A percentile compares a stretch with the other conserved stretches of the same genome.
These are phyloP conservation scores for Heliocidaris tuberculata DNA, from an alignment of 35 echinoderm and acorn worm species.

Conservation along the genomic window DNA sequence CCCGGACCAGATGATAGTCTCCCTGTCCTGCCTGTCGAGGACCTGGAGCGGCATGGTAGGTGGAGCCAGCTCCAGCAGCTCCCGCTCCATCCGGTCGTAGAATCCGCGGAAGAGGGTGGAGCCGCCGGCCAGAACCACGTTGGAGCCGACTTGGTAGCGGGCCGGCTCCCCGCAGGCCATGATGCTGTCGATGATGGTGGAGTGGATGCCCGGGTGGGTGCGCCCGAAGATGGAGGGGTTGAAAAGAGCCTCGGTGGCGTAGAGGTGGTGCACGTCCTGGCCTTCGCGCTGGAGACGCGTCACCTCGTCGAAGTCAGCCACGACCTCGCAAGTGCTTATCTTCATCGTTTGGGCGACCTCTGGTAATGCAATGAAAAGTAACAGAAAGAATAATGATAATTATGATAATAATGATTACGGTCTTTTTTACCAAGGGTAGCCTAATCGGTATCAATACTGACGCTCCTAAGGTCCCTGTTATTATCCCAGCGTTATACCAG, in stretches of 20 bases:
- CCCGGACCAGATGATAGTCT: constrained; percentile 73
- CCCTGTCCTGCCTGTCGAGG: constrained; percentile 66
- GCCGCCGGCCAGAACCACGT: constrained; percentile 70
- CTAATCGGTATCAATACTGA: too few relatives aligned
- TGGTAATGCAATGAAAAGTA: background rate
- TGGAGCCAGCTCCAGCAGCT: constrained; percentile 66
- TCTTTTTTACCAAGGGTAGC: too few relatives aligned
- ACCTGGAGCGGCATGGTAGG: constrained; percentile 66
- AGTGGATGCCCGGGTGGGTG: constrained; percentile 72
- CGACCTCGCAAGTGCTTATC: background rate
- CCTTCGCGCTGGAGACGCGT: background rate
- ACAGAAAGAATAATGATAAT: background rate
- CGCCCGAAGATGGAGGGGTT: constrained; percentile 70
- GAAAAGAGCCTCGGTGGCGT: constrained; percentile 73
- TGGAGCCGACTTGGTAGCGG: constrained; percentile 56
- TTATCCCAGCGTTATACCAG: too few relatives aligned
- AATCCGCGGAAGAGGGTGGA: constrained; percentile 69
- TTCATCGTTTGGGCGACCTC: background rate
- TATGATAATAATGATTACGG: too few relatives aligned
- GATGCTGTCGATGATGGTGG: constrained; percentile 67
- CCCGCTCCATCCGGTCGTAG: constrained; percentile 67
- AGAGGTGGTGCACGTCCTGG: constrained; percentile 31
- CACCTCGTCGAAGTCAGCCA: background rate
- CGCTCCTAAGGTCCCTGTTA: too few relatives aligned
- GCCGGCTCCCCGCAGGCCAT: constrained; percentile 68